phyloP scores from a whole-genome alignment of 1,140 invertebrate genomes.

The Brachionus calyciflorus region DNA sequence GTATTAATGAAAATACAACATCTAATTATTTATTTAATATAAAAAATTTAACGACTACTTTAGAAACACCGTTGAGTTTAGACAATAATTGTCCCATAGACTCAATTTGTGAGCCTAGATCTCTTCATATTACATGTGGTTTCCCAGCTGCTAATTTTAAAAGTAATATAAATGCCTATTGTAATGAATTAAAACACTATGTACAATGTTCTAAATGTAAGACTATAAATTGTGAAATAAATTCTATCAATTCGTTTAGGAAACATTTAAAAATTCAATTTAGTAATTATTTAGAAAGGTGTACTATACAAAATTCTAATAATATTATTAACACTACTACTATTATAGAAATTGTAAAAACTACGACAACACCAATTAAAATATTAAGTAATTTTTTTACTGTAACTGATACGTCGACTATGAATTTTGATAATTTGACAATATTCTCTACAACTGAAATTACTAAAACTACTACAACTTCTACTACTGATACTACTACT shows the following conservation, averaged over 20 bases:
- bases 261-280: neutral
- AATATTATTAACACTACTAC: neutral
- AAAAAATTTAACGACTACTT: neutral
- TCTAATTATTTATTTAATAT: slow-evolving; percentile 10
- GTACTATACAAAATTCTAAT: neutral
- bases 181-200: slow-evolving; percentile 42
- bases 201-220: slow-evolving; percentile 41
- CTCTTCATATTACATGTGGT: slow-evolving; percentile 37
- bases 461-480: neutral
- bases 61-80: neutral
- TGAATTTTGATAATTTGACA: slow-evolving; percentile 9
- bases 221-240: neutral
- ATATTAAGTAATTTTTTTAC: no score
- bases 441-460: no score
- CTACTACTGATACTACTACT: neutral
- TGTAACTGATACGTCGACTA: no score
- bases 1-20: neutral
- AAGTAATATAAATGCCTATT: slow-evolving; percentile 40
- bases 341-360: neutral
- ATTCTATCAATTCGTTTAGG: neutral
- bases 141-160: slow-evolving; percentile 36
- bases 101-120: slow-evolving; percentile 27
- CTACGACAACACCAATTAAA: neutral
- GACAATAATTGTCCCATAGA: neutral
- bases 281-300: neutral